phyloP scores from a whole-genome alignment of 2,888 invertebrate genomes.

The Hydroisotoma schaefferi region DNA sequence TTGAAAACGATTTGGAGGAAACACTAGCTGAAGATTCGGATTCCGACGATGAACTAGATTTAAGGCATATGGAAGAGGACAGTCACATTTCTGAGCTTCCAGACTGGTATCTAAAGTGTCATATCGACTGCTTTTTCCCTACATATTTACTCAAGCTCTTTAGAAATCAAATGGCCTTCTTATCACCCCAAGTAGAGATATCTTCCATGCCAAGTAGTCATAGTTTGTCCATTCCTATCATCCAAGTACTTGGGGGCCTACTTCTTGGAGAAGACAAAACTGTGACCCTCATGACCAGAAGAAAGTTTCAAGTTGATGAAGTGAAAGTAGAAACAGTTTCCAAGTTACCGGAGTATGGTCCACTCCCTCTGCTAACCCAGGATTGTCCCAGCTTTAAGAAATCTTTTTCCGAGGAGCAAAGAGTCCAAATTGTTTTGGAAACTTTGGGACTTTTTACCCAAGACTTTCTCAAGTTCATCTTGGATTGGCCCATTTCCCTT shows the following conservation, averaged over 20 bases:
- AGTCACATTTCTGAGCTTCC: slow-evolving; percentile 53
- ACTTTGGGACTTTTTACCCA: neutral
- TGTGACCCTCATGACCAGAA: slow-evolving; percentile 20
- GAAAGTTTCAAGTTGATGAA: slow-evolving; percentile 12
- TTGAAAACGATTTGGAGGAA: slow-evolving; percentile 19
- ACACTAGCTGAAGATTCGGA: slow-evolving; percentile 20
- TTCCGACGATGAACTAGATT: slow-evolving; percentile 34
- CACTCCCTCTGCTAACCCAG: slow-evolving; percentile 5
- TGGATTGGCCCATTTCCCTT: slow-evolving; percentile 18
- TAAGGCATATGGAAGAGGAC: slow-evolving; percentile 49
- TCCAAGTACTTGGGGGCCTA: slow-evolving; percentile 41
- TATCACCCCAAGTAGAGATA: slow-evolving; percentile 39
- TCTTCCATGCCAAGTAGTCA: slow-evolving; percentile 27
- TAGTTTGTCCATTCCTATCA: slow-evolving; percentile 33
- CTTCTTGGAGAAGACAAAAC: slow-evolving; percentile 23
- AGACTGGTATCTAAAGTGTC: slow-evolving; percentile 64
- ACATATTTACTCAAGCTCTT: slow-evolving; percentile 66
- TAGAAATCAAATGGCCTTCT: slow-evolving; percentile 46
- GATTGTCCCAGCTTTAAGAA: neutral
- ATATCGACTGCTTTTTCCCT: slow-evolving; percentile 62
- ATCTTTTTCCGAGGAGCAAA: slow-evolving; percentile 6
- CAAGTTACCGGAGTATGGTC: neutral
- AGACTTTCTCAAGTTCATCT: neutral
- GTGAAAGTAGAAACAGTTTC: neutral
- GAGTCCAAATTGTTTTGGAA: neutral